These are phyloP conservation scores for Chamaetylas fuelleborni DNA, from an alignment of 2,113 vertebrate genomes.

Conservation along the genomic window DNA sequence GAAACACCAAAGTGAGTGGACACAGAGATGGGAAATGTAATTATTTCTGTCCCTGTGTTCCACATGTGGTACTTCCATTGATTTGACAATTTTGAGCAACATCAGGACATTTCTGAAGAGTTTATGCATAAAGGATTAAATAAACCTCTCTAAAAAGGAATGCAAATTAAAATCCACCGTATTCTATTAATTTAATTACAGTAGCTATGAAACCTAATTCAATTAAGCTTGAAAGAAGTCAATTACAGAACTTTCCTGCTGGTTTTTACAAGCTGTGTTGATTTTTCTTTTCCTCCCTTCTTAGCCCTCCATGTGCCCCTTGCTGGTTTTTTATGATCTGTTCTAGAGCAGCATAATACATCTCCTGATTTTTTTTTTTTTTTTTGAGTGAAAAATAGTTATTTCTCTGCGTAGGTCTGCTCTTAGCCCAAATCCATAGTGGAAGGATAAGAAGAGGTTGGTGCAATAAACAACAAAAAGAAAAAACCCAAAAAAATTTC, in stretches of 20 bases:
- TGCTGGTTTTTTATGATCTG: constrained; percentile 25
- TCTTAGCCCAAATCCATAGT: neutral
- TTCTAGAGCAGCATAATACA: neutral
- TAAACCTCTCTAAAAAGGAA: constrained; percentile 20
- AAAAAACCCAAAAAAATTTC: neutral
- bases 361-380: neutral
- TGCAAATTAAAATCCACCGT: constrained; percentile 15
- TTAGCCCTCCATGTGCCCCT: neutral
- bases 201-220: constrained; percentile 51
- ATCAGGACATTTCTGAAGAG: neutral
- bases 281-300: constrained; percentile 42
- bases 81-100: neutral
- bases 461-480: neutral
- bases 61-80: neutral
- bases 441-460: neutral
- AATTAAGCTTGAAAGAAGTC: constrained; percentile 29
- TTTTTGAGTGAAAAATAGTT: neutral
- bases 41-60: neutral
- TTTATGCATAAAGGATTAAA: neutral
- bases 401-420: neutral
- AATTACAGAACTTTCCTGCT: constrained; percentile 60
- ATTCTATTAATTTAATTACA: constrained; percentile 52
- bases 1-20: neutral
- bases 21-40: neutral
- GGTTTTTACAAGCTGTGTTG: constrained; percentile 28